Evolutionary conservation across 2,888 invertebrate genomes (phyloP), one percentile per base, ranked within the genome.

Genomic region (Epsilonema sp.): DNA sequence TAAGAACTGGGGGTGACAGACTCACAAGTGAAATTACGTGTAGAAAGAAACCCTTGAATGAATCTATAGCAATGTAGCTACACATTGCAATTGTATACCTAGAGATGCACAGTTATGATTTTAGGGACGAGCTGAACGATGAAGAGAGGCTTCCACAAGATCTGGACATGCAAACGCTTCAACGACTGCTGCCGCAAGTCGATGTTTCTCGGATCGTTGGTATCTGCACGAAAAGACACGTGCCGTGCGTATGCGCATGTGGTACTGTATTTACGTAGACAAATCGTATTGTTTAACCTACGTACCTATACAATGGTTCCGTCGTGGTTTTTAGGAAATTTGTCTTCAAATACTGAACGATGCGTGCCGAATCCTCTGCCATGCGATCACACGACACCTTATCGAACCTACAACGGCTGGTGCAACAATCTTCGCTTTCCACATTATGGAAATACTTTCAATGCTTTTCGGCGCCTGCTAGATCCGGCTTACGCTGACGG

Each of bases 361-460:
- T 63, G 63, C 42, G 52, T 63, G 21, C 60, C 60, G 2, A 52
- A 60, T 43, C 58, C 58, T 5, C 48, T 63, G 25, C 63, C 63
- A 5, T 64, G 64, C 46, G 64, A 65, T 49, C 58, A 59, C 48
- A 63, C 61, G 1, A 47, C 56, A 11, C 60, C 60, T 55, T 87
- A 82, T 67, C 76, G 86, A 45, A 82, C 82, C 1, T 76, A 81
- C 46, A 84, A 85, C 61, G 87, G 87, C 31, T 81, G 82, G 31
- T 87, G 87, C 67, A 87, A 87, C 68, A 86, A 87, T 68, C 67
- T 77, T 23, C 71, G 73, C 45, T 73, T 79, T 44, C 77, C 78
- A 1, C 75, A 80, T 65, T 80, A 80, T 77, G 86, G 86, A 0
- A 77, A 82, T 3, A 76, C 82, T 1, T 77, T 82, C 73, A 77